These are phyloP conservation scores for Spea hammondii DNA, from an alignment of 2,797 vertebrate genomes.

Conservation along the genomic window DNA sequence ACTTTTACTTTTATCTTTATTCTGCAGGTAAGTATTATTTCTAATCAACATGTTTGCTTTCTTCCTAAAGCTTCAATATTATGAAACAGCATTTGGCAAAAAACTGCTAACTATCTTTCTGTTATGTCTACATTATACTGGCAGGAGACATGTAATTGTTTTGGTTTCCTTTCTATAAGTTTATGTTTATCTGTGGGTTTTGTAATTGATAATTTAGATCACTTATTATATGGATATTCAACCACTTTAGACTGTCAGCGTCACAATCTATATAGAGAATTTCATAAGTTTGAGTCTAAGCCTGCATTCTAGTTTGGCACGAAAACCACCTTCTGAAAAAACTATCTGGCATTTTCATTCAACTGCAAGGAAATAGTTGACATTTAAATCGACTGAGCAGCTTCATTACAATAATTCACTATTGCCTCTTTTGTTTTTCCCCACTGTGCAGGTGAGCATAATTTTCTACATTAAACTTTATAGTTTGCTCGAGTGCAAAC, in stretches of 20 bases:
- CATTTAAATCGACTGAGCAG: background rate
- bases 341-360: background rate
- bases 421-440: background rate
- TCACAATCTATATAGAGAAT: background rate
- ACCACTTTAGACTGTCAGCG: background rate
- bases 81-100: background rate
- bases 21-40: too few relatives aligned
- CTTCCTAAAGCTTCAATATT: background rate
- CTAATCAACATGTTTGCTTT: too few relatives aligned
- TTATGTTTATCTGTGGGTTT: background rate
- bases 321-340: background rate
- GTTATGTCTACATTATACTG: background rate
- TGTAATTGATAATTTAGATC: slow-evolving; percentile 4
- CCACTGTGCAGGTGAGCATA: background rate
- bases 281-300: slow-evolving; percentile 1
- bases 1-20: too few relatives aligned
- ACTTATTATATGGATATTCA: background rate
- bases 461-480: background rate
- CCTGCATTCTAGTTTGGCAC: slow-evolving; percentile 1
- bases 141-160: background rate
- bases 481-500: too few relatives aligned
- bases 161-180: background rate
- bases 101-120: background rate
- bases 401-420: background rate
- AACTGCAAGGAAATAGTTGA: background rate